Base-by-base conservation (phyloP, 2,888 invertebrate genomes). In the Amblyjoppa fuscipennis region DNA sequence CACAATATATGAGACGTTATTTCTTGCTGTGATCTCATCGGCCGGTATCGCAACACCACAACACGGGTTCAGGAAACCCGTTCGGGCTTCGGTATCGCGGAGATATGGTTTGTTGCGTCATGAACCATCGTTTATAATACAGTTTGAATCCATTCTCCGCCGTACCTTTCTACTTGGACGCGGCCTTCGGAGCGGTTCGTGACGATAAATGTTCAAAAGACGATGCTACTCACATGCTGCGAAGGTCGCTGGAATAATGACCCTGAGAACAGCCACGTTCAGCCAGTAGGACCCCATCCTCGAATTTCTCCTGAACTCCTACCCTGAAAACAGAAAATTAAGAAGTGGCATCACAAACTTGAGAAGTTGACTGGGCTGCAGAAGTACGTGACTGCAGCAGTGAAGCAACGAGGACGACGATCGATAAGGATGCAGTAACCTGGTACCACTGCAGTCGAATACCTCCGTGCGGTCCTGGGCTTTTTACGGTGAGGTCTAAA, bases 191-290 rank as follows among this genome's bases (percentile, higher is more conserved):
- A 28, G 16, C 1, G 34, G 16, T 34, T 31, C 25, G 34, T 64
- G 34, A 4, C 16, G 34, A 64, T 16, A n/a, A 31, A 64, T 64
- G 31, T 64, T 16, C 5, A 59, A 81, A 68, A 45, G 53, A 38
- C 16, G 68, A 11, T 34, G 25, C 11, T 81, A 90, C 96, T 96
- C 92, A 96, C 96, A 95, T 92, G 94, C 94, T 88, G 94, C 92
- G 69, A 96, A 94, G 85, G 95, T 92, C 82, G 94, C 90, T 80
- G 96, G 95, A 88, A 95, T 93, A 78, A 95, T 92, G 87, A 95
- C 92, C 92, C 95, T 94, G 90, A 95, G 92, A 61, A 95, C 93
- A 89, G 94, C 92, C 74, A 95, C 92, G 89, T 94, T 95, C 76
- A 95, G 89, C 92, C 95, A 93, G 89, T 94, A 95, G 83, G 93